Evolutionary conservation across 2,113 vertebrate species (phyloP), one percentile per base, ranked within the genome.

Genomic region (Larimichthys polyactis): DNA sequence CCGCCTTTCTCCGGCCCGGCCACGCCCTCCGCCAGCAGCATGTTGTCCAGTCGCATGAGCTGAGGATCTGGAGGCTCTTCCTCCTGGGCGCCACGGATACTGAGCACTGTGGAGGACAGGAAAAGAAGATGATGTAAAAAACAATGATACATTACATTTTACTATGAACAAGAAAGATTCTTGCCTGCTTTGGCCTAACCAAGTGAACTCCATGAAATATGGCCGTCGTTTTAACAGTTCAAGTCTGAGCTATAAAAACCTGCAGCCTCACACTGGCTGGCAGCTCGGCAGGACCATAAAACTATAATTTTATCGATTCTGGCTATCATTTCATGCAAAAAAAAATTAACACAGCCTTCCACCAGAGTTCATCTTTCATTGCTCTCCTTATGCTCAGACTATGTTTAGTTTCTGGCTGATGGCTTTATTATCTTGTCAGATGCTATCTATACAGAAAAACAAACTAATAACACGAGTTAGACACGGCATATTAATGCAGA

Each of bases 11-110:
- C 98, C 0, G 98, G 98, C 17, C 98, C 98, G 0, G 98, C 98
- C 76, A 99, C 98, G 0, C 98, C 98, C 86, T 99, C 98, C 0
- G 98, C 98, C 90, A 99, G 92, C 54, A 99, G 96, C 98, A 99
- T 99, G 96, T 99, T 99, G 96, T 99, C 98, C 93, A 99, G 90
- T 40, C 98, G 95, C 98, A 99, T 99, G 89, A 99, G 96, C 94
- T 99, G 98, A 1, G 98, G 97, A 78, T 99, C 98, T 10, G 97
- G 97, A 58, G 98, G 98, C 90, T 99, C 98, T 90, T 99, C 98
- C 78, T 99, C 98, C 89, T 99, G 98, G 0, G 97, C 97, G 3
- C 98, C 98, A 20, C 98, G 96, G 91, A 99, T 99, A 94, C 98
- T 99, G 94, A 99, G 95, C 87, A 99, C 98, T 99, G 93, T 46